Evolutionary conservation across 2,797 vertebrate genomes (phyloP), one percentile per base, ranked within the genome.

Genomic region (Gobio occitaniae): DNA sequence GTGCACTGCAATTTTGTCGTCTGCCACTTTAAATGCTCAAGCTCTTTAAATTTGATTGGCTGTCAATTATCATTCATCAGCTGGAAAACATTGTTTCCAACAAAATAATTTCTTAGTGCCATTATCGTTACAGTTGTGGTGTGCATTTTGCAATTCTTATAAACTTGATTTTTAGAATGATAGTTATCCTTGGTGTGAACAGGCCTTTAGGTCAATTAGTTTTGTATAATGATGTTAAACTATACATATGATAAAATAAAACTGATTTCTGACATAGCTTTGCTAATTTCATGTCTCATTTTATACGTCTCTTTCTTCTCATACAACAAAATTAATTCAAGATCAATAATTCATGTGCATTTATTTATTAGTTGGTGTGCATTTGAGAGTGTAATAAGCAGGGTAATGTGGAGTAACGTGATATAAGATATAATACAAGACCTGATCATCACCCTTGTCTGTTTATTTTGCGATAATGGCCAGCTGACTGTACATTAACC

Each of bases 381-480:
- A 65, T 19, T n/a, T 32, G 59, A 21, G 54, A n/a, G 6, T 79
- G 77, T 79, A 48, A 79, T 65, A 65, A 79, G 56, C 59, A 59
- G 74, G 52, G 36, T 59, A 77, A 59, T 59, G 52, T 77, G 36
- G 5, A 63, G 59, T 79, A 79, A 63, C 59, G 2, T 32, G n/a
- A 78, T 48, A 32, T 21, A 21, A 47, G 69, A 44, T n/a, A 7
- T 15, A 32, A 36, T 36, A 32, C 48, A 38, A 56, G 32, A 38
- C 19, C 59, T 65, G 41, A 65, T 78, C 44, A 65, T 44, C 41
- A 44, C 8, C 25, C 77, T 25, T 48, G 77, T 48, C 52, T 41
- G 74, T 6, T 13, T 59, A 79, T 65, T 79, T 65, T 9, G n/a
- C 25, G 16, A 65, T 65, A 65, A 19, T 12, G 77, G 61, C 44